Evolutionary conservation across 2,797 vertebrate genomes (phyloP), one percentile per base, ranked within the genome.

Genomic region (Notoglanidium macrostoma): DNA sequence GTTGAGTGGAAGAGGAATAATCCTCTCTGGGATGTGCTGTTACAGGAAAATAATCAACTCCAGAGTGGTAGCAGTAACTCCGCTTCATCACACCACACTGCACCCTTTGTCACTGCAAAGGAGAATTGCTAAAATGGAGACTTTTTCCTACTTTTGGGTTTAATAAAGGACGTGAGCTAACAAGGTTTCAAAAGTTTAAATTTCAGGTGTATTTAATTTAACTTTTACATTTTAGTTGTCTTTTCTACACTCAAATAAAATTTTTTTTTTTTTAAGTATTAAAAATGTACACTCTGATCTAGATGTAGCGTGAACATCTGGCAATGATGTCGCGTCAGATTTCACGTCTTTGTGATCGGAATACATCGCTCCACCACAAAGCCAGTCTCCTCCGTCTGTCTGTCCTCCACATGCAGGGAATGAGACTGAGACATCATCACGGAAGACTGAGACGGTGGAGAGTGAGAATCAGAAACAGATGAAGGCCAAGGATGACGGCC

Each of bases 391-490:
- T 26, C 54, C 55, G 0, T 80, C 79, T 46, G 40, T 65, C 44
- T 40, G 1, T 82, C 80, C 14, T 82, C 1, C 61, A 82, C 80
- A 49, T 0, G 9, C 40, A 49, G 29, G 26, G 59, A 46, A 63
- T 0, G 32, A 46, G n/a, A 3, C 19, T 57, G 32, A 55, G 67
- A 68, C 32, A 0, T 21, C n/a, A n/a, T 82, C 23, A 17, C 6
- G 0, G 57, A 81, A 0, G 23, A 63, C 57, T n/a, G 46, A 72
- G 83, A 35, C 32, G 6, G n/a, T 7, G 32, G 9, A 32, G 63
- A 72, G 10, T 8, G 11, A 54, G 21, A 72, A 84, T 84, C 51
- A 59, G 49, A 84, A 84, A 73, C 83, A 84, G 83, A 84, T 70
- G 65, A 63, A 81, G 35, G 55, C 19, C 14, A 32, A 70, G 46